phyloP scores from a whole-genome alignment of 1,140 invertebrate species.

The Rhopalosiphum maidis region DNA sequence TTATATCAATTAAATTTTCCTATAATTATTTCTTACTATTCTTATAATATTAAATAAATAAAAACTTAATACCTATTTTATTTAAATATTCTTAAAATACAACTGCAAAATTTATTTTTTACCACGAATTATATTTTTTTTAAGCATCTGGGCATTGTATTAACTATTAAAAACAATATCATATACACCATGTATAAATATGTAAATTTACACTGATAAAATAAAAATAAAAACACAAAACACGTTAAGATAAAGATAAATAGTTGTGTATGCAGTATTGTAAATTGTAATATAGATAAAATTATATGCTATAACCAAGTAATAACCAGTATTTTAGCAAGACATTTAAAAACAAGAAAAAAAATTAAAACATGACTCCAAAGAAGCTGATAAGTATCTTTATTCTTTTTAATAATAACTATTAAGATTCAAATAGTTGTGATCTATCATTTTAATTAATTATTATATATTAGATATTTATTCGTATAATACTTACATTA shows the following conservation, averaged over 20 bases:
- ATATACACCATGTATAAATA: background rate
- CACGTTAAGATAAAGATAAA: background rate
- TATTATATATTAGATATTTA: background rate
- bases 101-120: background rate
- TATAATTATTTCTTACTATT: too few relatives aligned
- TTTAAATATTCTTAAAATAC: background rate
- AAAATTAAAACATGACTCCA: background rate
- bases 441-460: background rate
- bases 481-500: too few relatives aligned
- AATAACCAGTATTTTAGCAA: slow-evolving; percentile 21
- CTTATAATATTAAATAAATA: background rate
- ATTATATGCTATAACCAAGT: background rate
- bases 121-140: background rate
- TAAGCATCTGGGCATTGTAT: background rate
- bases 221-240: background rate
- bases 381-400: background rate
- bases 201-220: background rate
- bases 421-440: background rate
- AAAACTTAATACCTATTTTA: background rate
- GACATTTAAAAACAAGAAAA: background rate
- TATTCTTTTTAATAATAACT: background rate
- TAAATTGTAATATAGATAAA: background rate
- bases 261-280: background rate
- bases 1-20: background rate
- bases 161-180: background rate